phyloP scores from a whole-genome alignment of 2,888 invertebrate genomes.

The Drosophila lacicola region DNA sequence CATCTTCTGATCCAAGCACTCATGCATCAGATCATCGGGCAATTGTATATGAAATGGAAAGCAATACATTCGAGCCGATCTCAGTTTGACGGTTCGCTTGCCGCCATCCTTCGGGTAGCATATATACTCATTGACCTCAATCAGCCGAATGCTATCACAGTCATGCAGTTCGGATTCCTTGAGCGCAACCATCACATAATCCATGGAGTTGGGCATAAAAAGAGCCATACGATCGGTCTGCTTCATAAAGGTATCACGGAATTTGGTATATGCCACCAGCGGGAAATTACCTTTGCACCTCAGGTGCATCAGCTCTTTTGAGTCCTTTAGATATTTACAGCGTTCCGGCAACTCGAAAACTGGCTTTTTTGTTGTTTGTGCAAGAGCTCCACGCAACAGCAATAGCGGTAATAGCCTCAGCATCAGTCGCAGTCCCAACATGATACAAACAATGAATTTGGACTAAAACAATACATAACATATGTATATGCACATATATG shows the following conservation, averaged over 20 bases:
- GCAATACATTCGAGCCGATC: conserved; percentile 40
- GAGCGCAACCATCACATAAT: conserved; percentile 34
- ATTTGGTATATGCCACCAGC: conserved; percentile 50
- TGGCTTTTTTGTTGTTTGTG: not conserved
- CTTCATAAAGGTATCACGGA: conserved; percentile 53
- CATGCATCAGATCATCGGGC: conserved; percentile 55
- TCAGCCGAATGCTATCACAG: conserved; percentile 38
- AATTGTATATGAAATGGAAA: conserved; percentile 67
- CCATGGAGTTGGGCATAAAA: conserved; percentile 43
- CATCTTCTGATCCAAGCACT: conserved; percentile 33
- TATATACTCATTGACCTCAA: conserved; percentile 25
- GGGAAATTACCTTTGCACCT: conserved; percentile 57
- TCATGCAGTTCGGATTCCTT: conserved; percentile 51
- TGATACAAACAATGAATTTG: conserved; percentile 34
- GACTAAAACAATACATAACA: conserved; percentile 5
- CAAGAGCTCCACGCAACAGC: not conserved
- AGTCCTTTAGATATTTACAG: conserved; percentile 40
- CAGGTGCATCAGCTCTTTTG: conserved; percentile 8
- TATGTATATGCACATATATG: not conserved
- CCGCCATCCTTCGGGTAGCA: conserved; percentile 25
- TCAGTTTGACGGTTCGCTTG: conserved; percentile 26
- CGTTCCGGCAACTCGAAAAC: conserved; percentile 32
- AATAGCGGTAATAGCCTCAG: not conserved
- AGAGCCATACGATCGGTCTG: conserved; percentile 54
- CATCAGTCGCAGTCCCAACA: conserved; percentile 20